Evolutionary conservation across 2,797 vertebrate species (phyloP), one percentile per base, ranked within the genome.

Genomic region (Rhinatrema bivittatum): DNA sequence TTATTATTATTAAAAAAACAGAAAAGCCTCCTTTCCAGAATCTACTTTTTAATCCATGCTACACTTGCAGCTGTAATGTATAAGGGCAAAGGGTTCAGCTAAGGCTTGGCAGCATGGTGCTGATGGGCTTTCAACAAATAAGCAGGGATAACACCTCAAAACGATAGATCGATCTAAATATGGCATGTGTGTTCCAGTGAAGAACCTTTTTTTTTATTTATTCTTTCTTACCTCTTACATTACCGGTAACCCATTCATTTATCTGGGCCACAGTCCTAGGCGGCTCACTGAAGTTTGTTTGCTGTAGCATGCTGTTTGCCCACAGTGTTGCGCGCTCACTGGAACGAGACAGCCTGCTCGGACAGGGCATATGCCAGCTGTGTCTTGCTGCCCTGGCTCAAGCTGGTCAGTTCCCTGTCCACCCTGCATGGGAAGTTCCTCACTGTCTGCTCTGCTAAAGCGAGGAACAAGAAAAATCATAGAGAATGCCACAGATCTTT

Each of bases 321-420:
- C 90, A 94, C 32, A 3, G 42, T 0, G 49, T 53, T 2, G 76
- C 72, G 1, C 41, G 62, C n/a, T 79, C 72, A 1, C 72, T 32
- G 2, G 94, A 98, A 32, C 25, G 46, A 0, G 81, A 53, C 65
- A 0, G 43, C 42, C 0, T 89, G 86, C 37, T 91, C 43, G 2
- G 89, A 78, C 4, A 97, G 51, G 4, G 82, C 78, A 42, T 86
- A 91, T 3, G 79, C 74, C 75, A 92, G 72, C 42, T 79, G 86
- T 32, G 88, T 73, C 45, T 50, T 46, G 1, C 57, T 32, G 2
- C 65, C 73, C 14, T 70, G 83, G 29, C 73, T 82, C 41, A 55
- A 70, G 52, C 76, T 76, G 5, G 41, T 51, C 23, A 47, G 10
- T 16, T 64, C 56, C 13, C 60, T 51, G 0, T 86, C 74, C 1